Percentiles rank a stretch among this genome's conserved stretches.
These are phyloP conservation scores for Caenorhabditis angaria DNA, from an alignment of 2,888 invertebrate species.

Conservation along the genomic window DNA sequence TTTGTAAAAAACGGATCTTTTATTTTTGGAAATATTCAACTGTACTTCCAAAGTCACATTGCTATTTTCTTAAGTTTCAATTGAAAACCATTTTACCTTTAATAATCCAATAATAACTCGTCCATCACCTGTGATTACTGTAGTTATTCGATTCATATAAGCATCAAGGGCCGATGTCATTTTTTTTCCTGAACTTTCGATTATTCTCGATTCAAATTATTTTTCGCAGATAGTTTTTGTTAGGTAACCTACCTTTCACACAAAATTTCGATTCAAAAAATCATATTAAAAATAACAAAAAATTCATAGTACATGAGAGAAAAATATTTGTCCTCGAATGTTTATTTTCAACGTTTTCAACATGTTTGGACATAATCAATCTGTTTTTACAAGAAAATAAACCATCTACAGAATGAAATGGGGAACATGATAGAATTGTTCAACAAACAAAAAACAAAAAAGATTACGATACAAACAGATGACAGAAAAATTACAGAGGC, in stretches of 20 bases:
- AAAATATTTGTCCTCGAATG: slow-evolving; percentile 45
- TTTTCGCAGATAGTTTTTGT: not conserved
- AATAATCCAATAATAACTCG: slow-evolving; percentile 94
- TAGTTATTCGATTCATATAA: slow-evolving; percentile 75
- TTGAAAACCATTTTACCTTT: too few species aligned
- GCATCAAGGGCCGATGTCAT: slow-evolving; percentile 67
- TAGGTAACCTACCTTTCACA: slow-evolving; percentile 21
- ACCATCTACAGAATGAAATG: slow-evolving; percentile 25
- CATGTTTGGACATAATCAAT: slow-evolving; percentile 30
- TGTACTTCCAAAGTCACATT: too few species aligned
- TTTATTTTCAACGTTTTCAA: slow-evolving; percentile 49
- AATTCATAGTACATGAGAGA: slow-evolving; percentile 6
- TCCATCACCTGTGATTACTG: slow-evolving; percentile 94
- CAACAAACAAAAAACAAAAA: slow-evolving; percentile 20
- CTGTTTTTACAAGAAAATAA: slow-evolving; percentile 36
- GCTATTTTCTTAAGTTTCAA: too few species aligned
- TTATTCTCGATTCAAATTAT: not conserved
- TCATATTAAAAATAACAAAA: slow-evolving; percentile 6
- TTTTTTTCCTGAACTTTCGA: too few species aligned
- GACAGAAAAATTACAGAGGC: slow-evolving; percentile 15
- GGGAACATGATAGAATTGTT: not conserved
- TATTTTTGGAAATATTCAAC: too few species aligned
- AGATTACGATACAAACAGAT: slow-evolving; percentile 26
- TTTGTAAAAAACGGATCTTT: too few species aligned
- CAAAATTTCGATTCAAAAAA: too few species aligned